Base-by-base conservation (phyloP, 2,797 vertebrate species). In the Alexandromys oeconomus region DNA sequence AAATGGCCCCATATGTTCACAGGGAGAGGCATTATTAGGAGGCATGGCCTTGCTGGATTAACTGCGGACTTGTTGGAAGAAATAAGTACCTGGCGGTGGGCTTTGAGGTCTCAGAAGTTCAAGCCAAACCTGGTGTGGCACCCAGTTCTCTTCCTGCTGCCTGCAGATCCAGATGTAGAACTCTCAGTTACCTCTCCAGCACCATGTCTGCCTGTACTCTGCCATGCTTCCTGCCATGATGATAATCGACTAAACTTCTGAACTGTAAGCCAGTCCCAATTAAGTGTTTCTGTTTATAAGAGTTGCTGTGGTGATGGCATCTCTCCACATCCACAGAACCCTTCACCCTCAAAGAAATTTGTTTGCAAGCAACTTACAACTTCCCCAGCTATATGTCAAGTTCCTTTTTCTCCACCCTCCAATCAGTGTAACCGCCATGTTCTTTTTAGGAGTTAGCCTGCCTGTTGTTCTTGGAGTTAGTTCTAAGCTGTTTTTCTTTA, bases 401-500 rank as follows among this genome's bases (percentile, higher is more conserved):
- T 92, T 89, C 46, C 37, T 91, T 96, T 97, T 96, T 95, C n/a
- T 76, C n/a, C 54, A 87, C 31, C 59, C 79, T 78, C 34, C 34
- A 96, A 84, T 96, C 97, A 82, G 94, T 96, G 48, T 96, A 93
- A 92, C 73, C 87, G 48, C 82, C 37, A 91, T 94, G 71, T 85
- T 86, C 40, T 87, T 25, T 87, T 96, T 46, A 89, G 87, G 92
- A 96, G 96, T 95, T 54, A 73, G 87, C 96, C 90, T 95, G 71
- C 57, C 65, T 6, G 46, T 90, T 12, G 0, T 91, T 97, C 87
- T 95, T 96, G 46, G 63, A 73, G 57, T 78, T 25, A 89, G 9
- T 95, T 97, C 90, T 27, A 86, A 69, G 14, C 48, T 65, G 17
- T 40, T 87, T 91, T 90, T 87, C 61, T 98, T 97, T 97, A 92